Evolutionary conservation across 1,140 invertebrate genomes (phyloP), one percentile per base, ranked within the genome.

Genomic region (Globodera ellingtonae): DNA sequence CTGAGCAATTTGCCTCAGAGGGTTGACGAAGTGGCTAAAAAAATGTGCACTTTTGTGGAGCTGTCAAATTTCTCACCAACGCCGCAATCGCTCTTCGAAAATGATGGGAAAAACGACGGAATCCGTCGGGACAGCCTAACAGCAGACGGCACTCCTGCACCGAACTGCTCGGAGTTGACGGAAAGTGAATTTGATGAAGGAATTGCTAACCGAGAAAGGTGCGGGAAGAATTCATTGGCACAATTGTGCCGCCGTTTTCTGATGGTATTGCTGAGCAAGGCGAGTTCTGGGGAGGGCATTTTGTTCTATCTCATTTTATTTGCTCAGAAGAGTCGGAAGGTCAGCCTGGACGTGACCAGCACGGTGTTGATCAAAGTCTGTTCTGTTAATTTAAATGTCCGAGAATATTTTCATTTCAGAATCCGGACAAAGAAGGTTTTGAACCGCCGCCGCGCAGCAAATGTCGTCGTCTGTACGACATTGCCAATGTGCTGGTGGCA

Each of bases 41-140:
- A 86, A 44, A 88, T 88, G 87, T 89, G 87, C 80, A 82, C 78
- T 47, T 89, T 88, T 76, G 85, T 82, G 8, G 87, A 89, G 52
- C 66, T 87, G 13, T 62, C 56, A 10, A 62, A 18, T 62, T 13
- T 6, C 56, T 62, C 56, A 15, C 15, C 56, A 62, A 18, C 56
- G 18, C 56, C 5, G 13, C 18, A 62, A 10, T 10, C 7, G 10
- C 50, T 52, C 7, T 52, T 52, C 50, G 50, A 62, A 62, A 62
- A 62, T 13, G 10, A 10, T 10, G 13, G 10, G 56, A 62, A 13
- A 62, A 62, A 62, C 10, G 56, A 62, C 56, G 56, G 15, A 62
- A 18, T 62, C 18, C 13, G 56, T 18, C 56, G 10, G 15, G 15
- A 18, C 47, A 50, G 47, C 70, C 47, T 18, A 72, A 18, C 70